These are phyloP conservation scores for Siniperca chuatsi DNA, from an alignment of 2,113 vertebrate genomes.

Conservation along the genomic window DNA sequence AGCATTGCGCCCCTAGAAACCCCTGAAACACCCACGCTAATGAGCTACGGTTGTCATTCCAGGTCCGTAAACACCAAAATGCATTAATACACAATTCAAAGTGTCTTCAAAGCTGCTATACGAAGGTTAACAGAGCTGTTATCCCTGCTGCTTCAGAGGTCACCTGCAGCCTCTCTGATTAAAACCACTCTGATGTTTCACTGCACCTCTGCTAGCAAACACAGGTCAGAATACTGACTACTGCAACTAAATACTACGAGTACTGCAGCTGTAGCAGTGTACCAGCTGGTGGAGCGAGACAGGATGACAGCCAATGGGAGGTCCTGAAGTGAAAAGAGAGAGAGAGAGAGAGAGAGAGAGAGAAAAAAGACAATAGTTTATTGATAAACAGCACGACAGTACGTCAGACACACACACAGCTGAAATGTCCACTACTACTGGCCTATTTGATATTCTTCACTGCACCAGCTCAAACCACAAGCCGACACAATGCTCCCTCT, in stretches of 20 bases:
- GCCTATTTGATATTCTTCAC: slow-evolving; percentile 70
- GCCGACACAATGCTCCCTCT: slow-evolving; percentile 64
- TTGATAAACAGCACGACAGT: slow-evolving; percentile 42
- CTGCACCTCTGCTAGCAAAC: neutral
- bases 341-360: slow-evolving; percentile 9
- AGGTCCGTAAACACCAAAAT: neutral
- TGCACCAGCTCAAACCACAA: slow-evolving; percentile 33
- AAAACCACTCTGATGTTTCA: too few relatives aligned
- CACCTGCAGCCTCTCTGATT: neutral
- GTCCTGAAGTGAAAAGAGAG: slow-evolving; percentile 38
- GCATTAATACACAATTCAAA: neutral
- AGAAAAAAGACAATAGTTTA: slow-evolving; percentile 64
- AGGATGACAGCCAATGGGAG: slow-evolving; percentile 35
- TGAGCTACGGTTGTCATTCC: neutral
- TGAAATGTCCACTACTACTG: slow-evolving; percentile 31
- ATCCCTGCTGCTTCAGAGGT: too few relatives aligned
- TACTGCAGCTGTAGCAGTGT: slow-evolving; percentile 14
- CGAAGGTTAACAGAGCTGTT: neutral
- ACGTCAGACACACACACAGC: slow-evolving; percentile 33
- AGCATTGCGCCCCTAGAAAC: neutral
- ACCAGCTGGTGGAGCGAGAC: slow-evolving; percentile 22
- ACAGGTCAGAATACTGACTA: neutral
- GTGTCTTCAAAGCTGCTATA: neutral
- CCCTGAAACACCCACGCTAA: neutral
- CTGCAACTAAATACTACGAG: neutral